Evolutionary conservation across 1,140 invertebrate genomes (phyloP).

Genomic region (Cydia splendana): DNA sequence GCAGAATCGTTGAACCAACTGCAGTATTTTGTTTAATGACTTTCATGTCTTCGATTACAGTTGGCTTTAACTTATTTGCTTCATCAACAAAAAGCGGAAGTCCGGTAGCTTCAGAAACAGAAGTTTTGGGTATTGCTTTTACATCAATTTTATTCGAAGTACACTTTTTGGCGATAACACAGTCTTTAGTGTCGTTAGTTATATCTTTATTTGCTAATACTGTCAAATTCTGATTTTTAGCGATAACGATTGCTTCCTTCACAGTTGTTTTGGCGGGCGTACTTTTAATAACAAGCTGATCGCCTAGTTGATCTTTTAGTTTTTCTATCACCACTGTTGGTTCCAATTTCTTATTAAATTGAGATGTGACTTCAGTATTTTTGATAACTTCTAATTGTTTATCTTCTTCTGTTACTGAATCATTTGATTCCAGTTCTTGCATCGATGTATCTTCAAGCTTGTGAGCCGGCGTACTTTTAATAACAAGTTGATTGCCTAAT

Average conservation of each 20-base stretch:
- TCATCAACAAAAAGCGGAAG: background rate
- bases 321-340: constrained; percentile 16
- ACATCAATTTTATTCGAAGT: background rate
- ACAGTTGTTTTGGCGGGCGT: background rate
- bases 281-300: background rate
- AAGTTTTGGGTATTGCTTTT: background rate
- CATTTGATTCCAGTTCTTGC: background rate
- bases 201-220: background rate
- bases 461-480: background rate
- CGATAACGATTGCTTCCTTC: background rate
- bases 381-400: background rate
- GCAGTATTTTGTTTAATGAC: background rate
- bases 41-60: background rate
- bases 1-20: background rate
- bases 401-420: background rate
- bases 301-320: background rate
- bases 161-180: background rate
- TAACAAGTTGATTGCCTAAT: background rate
- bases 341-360: background rate
- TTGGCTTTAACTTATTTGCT: background rate
- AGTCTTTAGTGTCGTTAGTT: background rate
- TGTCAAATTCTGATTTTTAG: background rate
- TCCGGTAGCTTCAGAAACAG: background rate
- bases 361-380: background rate
- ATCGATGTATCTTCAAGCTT: background rate